Percentiles rank a stretch among this genome's conserved stretches.
phyloP scores from a whole-genome alignment of 2,113 vertebrate genomes.

The Cariama cristata region DNA sequence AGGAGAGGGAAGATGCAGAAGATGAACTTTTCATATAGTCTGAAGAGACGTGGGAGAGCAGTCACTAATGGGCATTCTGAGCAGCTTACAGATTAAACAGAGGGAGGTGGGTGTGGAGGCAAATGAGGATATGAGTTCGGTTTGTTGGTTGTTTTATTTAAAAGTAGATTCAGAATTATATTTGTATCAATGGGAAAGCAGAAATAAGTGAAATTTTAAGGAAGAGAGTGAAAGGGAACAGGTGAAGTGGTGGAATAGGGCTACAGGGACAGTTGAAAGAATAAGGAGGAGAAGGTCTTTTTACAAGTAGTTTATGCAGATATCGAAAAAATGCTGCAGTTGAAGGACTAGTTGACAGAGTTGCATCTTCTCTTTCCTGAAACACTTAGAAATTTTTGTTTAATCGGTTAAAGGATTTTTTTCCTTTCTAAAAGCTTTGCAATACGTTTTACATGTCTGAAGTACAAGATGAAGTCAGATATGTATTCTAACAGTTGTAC shows the following conservation, averaged over 20 bases:
- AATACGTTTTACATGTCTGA: not conserved
- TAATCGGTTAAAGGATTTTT: not conserved
- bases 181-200: not conserved
- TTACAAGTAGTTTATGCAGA: not conserved
- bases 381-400: not conserved
- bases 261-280: not conserved
- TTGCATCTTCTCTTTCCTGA: not conserved
- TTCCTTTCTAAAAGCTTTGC: not conserved
- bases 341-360: not conserved
- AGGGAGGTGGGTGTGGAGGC: not conserved
- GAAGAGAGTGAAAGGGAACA: not conserved
- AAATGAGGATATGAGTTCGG: not conserved
- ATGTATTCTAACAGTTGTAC: not conserved
- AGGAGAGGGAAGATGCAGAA: not conserved
- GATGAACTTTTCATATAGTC: not conserved
- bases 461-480: not conserved
- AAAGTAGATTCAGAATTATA: not conserved
- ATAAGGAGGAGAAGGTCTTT: not conserved
- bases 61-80: not conserved
- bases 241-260: not conserved
- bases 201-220: not conserved
- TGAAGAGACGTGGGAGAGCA: not conserved
- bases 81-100: not conserved
- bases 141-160: not conserved
- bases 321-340: not conserved